Conservation (phyloP, 2,888 invertebrate genomes). For the Oithona nana region DNA sequence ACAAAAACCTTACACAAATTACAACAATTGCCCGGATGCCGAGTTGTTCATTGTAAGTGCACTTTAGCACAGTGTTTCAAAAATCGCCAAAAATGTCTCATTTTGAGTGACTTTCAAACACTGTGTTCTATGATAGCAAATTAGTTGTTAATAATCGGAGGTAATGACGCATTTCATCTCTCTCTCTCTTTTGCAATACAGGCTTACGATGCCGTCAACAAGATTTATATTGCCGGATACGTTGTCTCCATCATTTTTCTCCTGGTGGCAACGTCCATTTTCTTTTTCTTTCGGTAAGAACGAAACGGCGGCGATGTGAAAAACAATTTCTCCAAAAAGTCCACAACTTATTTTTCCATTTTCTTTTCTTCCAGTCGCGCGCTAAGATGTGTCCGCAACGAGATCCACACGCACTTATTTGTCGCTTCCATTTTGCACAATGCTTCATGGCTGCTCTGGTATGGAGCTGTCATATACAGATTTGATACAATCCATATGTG, state of each 20-base stretch:
- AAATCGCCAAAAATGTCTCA: background rate
- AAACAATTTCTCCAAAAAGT: background rate
- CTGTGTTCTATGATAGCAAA: no score
- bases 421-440: slow-evolving; percentile 75
- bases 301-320: background rate
- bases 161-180: no score
- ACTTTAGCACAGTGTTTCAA: background rate
- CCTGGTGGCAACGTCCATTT: slow-evolving; percentile 55
- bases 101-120: no score
- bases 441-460: slow-evolving; percentile 72
- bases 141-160: no score
- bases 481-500: slow-evolving; percentile 15
- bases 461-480: slow-evolving; percentile 27
- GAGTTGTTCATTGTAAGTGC: slow-evolving; percentile 18
- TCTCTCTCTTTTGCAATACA: no score
- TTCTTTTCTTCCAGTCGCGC: background rate
- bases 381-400: slow-evolving; percentile 69
- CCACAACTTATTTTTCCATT: background rate
- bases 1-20: background rate
- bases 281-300: slow-evolving; percentile 69
- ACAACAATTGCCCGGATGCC: slow-evolving; percentile 3
- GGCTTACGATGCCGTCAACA: slow-evolving; percentile 39
- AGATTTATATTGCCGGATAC: slow-evolving; percentile 68
- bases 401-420: slow-evolving; percentile 83
- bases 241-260: slow-evolving; percentile 68